Conservation (phyloP, 2,888 invertebrate genomes). For the Rhabditophanes sp. region DNA sequence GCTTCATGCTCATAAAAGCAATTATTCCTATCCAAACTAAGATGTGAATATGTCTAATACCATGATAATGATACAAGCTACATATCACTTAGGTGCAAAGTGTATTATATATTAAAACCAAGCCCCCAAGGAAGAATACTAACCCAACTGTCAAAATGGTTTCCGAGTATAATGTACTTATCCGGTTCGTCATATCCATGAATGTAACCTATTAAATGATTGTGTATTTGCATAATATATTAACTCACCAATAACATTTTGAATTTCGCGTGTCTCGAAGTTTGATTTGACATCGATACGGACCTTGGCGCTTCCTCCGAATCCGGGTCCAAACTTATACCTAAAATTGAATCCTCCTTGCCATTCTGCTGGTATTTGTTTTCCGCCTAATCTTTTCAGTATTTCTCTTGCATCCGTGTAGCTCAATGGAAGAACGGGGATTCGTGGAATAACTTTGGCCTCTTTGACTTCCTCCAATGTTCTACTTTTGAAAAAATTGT, state of each 20-base stretch:
- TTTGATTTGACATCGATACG: slow-evolving; percentile 8
- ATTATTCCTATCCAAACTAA: too few relatives aligned
- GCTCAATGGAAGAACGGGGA: slow-evolving; percentile 47
- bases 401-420: slow-evolving; percentile 45
- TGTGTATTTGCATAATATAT: too few relatives aligned
- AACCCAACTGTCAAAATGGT: slow-evolving; percentile 52
- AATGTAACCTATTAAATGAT: too few relatives aligned
- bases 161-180: slow-evolving; percentile 50
- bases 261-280: slow-evolving; percentile 16
- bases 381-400: slow-evolving; percentile 33
- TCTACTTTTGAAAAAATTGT: slow-evolving; percentile 33
- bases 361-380: slow-evolving; percentile 45
- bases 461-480: slow-evolving; percentile 21
- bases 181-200: slow-evolving; percentile 46
- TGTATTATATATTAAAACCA: neutral
- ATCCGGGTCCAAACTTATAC: slow-evolving; percentile 44
- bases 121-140: slow-evolving; percentile 10
- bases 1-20: too few relatives aligned
- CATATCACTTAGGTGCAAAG: too few relatives aligned
- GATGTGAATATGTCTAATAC: too few relatives aligned
- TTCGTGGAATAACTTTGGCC: slow-evolving; percentile 36
- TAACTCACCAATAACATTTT: slow-evolving; percentile 46
- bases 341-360: slow-evolving; percentile 38
- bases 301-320: slow-evolving; percentile 15
- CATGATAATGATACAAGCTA: too few relatives aligned